phyloP scores from a whole-genome alignment of 1,140 invertebrate genomes.

The Drosophila subobscura region DNA sequence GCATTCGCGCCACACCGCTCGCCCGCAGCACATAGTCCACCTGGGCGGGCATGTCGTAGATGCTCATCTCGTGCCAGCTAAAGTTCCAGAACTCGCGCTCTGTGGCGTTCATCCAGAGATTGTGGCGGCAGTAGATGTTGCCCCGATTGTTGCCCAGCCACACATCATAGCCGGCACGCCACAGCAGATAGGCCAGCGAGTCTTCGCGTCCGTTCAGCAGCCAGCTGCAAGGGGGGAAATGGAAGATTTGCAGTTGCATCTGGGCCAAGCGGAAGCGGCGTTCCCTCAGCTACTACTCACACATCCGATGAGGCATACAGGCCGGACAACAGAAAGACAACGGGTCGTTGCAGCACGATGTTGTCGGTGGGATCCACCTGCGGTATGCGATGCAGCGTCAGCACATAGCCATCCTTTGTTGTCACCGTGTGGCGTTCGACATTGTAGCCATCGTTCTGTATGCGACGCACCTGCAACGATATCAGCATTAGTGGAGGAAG shows the following conservation, averaged over 20 bases:
- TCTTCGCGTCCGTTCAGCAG: slow-evolving; percentile 75
- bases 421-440: slow-evolving; percentile 85
- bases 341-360: slow-evolving; percentile 86
- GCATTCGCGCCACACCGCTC: slow-evolving; percentile 83
- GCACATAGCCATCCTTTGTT: slow-evolving; percentile 85
- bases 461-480: slow-evolving; percentile 73
- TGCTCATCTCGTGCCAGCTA: slow-evolving; percentile 90
- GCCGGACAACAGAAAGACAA: slow-evolving; percentile 88
- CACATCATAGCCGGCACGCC: slow-evolving; percentile 88
- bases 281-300: slow-evolving; percentile 34
- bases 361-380: slow-evolving; percentile 78
- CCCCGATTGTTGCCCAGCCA: slow-evolving; percentile 91
- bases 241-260: slow-evolving; percentile 4
- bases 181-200: slow-evolving; percentile 86
- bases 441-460: slow-evolving; percentile 85
- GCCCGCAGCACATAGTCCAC: slow-evolving; percentile 87
- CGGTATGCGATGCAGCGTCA: slow-evolving; percentile 85
- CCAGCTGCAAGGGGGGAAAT: slow-evolving; percentile 48
- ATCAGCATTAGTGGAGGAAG: slow-evolving; percentile 13
- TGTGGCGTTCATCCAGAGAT: slow-evolving; percentile 84
- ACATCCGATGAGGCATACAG: slow-evolving; percentile 86
- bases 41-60: slow-evolving; percentile 88
- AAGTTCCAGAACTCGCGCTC: slow-evolving; percentile 84
- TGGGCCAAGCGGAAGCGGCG: slow-evolving; percentile 18
- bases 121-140: slow-evolving; percentile 87